These are phyloP conservation scores for Uromys caudimaculatus DNA, from an alignment of 2,797 vertebrate species.

Conservation along the genomic window DNA sequence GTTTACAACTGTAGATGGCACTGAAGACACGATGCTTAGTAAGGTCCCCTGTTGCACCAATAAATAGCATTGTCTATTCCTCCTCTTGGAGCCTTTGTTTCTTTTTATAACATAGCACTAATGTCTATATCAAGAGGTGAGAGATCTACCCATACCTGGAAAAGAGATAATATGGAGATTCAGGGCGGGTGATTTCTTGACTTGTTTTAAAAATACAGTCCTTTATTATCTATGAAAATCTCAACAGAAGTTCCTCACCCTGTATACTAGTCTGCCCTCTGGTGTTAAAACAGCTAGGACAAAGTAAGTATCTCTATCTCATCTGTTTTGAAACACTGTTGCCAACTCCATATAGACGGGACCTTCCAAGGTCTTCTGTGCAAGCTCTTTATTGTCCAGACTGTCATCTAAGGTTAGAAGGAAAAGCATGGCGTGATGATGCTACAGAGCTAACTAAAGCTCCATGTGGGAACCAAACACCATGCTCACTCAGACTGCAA, in stretches of 20 bases:
- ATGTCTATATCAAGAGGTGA: neutral
- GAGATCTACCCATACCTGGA: neutral
- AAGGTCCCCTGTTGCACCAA: neutral
- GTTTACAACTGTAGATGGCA: neutral
- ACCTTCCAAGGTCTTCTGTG: neutral
- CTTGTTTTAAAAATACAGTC: neutral
- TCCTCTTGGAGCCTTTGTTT: neutral
- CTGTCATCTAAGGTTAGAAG: neutral
- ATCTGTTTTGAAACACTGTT: neutral
- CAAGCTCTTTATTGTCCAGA: neutral
- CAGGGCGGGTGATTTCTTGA: neutral
- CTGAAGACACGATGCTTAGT: neutral
- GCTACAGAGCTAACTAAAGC: neutral
- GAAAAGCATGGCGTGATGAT: neutral
- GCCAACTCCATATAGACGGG: neutral
- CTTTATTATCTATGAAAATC: neutral
- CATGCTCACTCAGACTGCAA: no score
- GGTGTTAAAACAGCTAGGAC: neutral
- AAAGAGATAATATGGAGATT: neutral
- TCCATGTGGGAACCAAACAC: neutral
- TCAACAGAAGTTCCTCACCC: neutral
- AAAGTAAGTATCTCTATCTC: neutral
- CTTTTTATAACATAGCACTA: conserved; percentile 41
- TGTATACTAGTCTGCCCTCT: neutral
- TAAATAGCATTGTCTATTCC: neutral